These are phyloP conservation scores for Podarcis lilfordi DNA, from an alignment of 2,797 vertebrate genomes.

Conservation along the genomic window DNA sequence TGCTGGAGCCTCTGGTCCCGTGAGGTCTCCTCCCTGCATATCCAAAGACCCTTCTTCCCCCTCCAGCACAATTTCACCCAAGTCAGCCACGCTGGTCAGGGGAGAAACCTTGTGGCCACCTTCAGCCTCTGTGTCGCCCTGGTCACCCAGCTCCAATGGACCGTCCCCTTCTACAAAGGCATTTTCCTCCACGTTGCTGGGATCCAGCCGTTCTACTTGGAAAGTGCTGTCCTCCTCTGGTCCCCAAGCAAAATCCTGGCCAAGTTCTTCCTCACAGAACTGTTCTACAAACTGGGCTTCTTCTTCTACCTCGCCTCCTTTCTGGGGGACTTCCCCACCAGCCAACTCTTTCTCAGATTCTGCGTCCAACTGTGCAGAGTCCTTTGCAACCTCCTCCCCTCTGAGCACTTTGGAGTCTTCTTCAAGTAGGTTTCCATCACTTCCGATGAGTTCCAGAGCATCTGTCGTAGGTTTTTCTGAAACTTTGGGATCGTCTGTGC, in stretches of 20 bases:
- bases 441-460: not conserved
- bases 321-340: rapidly evolving
- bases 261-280: not conserved
- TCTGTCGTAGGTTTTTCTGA: conserved; percentile 53
- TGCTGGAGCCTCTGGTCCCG: not conserved
- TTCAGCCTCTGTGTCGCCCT: not conserved
- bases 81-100: rapidly evolving
- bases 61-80: conserved; percentile 31
- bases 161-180: not conserved
- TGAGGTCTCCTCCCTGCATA: rapidly evolving
- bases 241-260: not conserved
- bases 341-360: rapidly evolving
- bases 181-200: not conserved
- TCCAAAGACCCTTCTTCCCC: rapidly evolving
- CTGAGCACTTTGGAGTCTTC: rapidly evolving
- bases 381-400: rapidly evolving
- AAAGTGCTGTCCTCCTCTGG: not conserved
- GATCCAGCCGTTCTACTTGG: not conserved
- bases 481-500: conserved; percentile 23
- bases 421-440: not conserved
- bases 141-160: not conserved
- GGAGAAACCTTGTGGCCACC: not conserved
- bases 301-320: rapidly evolving
- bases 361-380: not conserved
- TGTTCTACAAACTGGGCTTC: rapidly evolving